phyloP scores from a whole-genome alignment of 2,888 invertebrate species.

The Sisyra terminalis region DNA sequence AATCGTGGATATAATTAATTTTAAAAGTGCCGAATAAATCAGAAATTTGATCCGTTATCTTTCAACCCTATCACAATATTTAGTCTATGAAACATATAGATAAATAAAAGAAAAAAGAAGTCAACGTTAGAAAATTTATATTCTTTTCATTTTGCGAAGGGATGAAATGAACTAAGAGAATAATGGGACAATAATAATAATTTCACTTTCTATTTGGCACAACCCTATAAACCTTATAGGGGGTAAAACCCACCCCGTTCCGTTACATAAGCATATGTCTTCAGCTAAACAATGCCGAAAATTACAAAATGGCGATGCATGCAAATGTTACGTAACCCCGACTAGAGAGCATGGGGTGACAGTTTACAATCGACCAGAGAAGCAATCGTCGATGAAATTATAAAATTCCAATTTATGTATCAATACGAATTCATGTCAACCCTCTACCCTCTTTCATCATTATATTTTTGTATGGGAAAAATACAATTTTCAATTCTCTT shows the following conservation, averaged over 20 bases:
- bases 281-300: slow-evolving; percentile 8
- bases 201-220: background rate
- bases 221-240: background rate
- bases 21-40: no score
- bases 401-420: background rate
- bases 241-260: slow-evolving; percentile 3
- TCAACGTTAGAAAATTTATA: no score
- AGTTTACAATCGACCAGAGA: slow-evolving; percentile 2
- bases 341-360: slow-evolving; percentile 5
- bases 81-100: no score
- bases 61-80: no score
- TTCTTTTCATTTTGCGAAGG: no score
- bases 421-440: background rate
- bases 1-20: no score
- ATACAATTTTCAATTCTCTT: no score
- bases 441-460: background rate
- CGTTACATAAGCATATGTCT: slow-evolving; percentile 4
- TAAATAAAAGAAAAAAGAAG: no score
- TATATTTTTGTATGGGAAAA: no score
- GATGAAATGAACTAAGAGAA: no score
- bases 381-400: background rate
- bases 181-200: background rate
- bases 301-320: slow-evolving; percentile 14
- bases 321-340: slow-evolving; percentile 10
- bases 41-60: no score